These are phyloP conservation scores for Varanus komodoensis DNA, from an alignment of 2,113 vertebrate species.

Conservation along the genomic window DNA sequence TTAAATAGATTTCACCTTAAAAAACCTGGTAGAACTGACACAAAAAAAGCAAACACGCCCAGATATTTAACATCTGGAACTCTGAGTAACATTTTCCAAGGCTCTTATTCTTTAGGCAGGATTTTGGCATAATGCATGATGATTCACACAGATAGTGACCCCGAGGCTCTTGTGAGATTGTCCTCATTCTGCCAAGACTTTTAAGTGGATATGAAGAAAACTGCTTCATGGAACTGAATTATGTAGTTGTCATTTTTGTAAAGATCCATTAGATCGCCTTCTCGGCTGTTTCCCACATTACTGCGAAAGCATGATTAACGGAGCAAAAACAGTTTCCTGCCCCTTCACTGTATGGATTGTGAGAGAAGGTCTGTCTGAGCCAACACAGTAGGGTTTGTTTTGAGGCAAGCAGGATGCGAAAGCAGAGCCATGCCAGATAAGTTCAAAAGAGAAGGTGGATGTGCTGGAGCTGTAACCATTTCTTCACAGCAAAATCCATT, in stretches of 20 bases:
- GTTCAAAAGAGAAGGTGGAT: conserved; percentile 1
- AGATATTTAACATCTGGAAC: conserved; percentile 32
- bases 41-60: conserved; percentile 42
- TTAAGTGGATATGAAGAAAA: conserved; percentile 19
- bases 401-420: neutral
- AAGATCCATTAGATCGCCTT: conserved; percentile 9
- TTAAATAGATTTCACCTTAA: conserved; percentile 33
- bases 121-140: conserved; percentile 31
- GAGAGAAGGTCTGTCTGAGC: neutral
- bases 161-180: conserved; percentile 28
- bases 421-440: neutral
- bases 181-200: conserved; percentile 38
- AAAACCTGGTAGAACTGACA: conserved; percentile 37
- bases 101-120: neutral
- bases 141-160: conserved; percentile 18
- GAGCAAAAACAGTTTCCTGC: neutral
- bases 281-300: conserved; percentile 18
- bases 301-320: neutral
- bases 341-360: neutral
- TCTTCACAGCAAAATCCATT: neutral
- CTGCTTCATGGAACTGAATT: conserved; percentile 17
- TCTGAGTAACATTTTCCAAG: conserved; percentile 24
- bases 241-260: neutral
- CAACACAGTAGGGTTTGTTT: conserved; percentile 14
- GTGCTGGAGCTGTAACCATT: neutral